Evolutionary conservation across 2,797 vertebrate genomes (phyloP), one percentile per base, ranked within the genome.

Genomic region (Sebastes vulpes): DNA sequence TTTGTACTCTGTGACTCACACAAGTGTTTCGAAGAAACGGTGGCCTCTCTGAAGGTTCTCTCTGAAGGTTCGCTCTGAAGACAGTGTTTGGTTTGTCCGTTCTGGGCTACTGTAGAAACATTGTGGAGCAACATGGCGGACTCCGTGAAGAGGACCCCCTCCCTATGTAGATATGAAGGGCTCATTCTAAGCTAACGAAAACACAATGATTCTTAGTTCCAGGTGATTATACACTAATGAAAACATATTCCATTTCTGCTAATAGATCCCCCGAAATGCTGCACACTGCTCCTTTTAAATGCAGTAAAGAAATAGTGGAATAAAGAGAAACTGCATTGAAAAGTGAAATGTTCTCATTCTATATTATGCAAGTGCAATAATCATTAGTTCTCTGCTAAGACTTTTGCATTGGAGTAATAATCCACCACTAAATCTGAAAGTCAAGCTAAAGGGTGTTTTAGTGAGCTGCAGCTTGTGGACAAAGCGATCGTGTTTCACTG

Each of bases 361-460:
- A 21, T 14, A 31, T 52, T 48, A 18, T 35, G 20, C 16, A 38
- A 18, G 23, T 74, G 38, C 10, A 71, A 68, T 78, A 81, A 84
- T 85, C 67, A 83, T 82, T 81, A 70, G 25, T 57, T 75, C 26
- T 87, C 57, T 29, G 65, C 54, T 72, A 48, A 71, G 9, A 56
- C 82, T 20, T 79, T 67, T 52, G 56, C 50, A 75, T 52, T 35
- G 48, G 58, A 77, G 59, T n/a, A 59, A 73, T 86, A 90, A 93
- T 90, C 81, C 79, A 72, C 53, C 68, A 65, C 80, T 86, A 81
- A 90, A 89, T 85, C 80, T 90, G 81, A 90, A 90, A 84, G 72
- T 90, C 79, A 65, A 72, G 72, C 72, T 80, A 42, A 81, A 77
- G 14, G 35, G 31, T 76, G 70, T 85, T 92, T 83, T 65, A 87